Evolutionary conservation across 1,140 invertebrate genomes (phyloP).

Genomic region (Lethrus apterus): DNA sequence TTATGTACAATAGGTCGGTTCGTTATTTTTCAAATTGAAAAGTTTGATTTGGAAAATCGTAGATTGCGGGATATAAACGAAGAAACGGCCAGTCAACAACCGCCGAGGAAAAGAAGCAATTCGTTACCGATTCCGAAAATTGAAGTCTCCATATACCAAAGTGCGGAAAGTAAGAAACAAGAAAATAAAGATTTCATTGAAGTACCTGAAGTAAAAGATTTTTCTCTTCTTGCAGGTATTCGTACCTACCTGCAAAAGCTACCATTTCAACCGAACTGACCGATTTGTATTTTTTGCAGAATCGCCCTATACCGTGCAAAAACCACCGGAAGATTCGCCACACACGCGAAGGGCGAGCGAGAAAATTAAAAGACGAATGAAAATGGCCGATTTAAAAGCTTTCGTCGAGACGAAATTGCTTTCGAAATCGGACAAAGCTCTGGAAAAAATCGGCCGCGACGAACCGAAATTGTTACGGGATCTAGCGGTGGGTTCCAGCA

Average conservation of each 20-base stretch:
- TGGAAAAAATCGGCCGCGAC: conserved; percentile 81
- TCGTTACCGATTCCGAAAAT: conserved; percentile 91
- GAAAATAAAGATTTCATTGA: conserved; percentile 68
- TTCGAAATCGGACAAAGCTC: conserved; percentile 82
- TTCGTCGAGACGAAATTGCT: conserved; percentile 87
- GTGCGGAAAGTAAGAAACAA: conserved; percentile 57
- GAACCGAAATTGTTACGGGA: conserved; percentile 53
- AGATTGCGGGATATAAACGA: conserved; percentile 77
- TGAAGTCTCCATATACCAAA: conserved; percentile 77
- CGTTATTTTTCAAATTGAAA: background rate
- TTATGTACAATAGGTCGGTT: conserved; percentile 73
- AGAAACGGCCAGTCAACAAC: conserved; percentile 61
- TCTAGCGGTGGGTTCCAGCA: conserved; percentile 43
- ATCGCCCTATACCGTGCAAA: conserved; percentile 39
- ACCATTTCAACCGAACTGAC: background rate
- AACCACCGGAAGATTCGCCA: conserved; percentile 48
- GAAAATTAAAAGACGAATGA: conserved; percentile 75
- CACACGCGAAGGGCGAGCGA: conserved; percentile 67
- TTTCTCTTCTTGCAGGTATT: conserved; percentile 47
- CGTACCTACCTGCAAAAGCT: background rate
- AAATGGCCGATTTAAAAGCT: conserved; percentile 81
- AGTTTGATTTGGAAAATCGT: conserved; percentile 4
- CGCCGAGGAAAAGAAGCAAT: conserved; percentile 75
- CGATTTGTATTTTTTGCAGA: conserved; percentile 36
- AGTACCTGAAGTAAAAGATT: conserved; percentile 60